Evolutionary conservation across 2,113 vertebrate species (phyloP).

Genomic region (Eulemur rufifrons): DNA sequence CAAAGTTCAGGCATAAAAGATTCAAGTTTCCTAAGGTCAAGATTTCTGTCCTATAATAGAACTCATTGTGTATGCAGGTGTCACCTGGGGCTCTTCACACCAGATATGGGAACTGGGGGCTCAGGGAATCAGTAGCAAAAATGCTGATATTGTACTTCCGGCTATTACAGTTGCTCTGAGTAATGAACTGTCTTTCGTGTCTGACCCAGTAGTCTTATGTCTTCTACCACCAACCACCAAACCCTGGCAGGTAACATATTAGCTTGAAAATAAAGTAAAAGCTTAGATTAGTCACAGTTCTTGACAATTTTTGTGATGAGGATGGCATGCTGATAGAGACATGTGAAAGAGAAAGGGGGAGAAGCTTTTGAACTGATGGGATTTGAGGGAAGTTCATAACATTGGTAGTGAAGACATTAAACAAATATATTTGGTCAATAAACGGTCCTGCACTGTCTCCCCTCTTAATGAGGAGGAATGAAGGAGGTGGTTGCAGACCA

Average conservation of each 20-base stretch:
- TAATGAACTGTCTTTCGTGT: neutral
- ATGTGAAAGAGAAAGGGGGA: neutral
- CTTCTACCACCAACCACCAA: neutral
- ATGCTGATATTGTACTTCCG: neutral
- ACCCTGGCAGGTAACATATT: neutral
- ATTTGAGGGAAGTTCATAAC: neutral
- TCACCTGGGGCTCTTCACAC: neutral
- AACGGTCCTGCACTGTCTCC: neutral
- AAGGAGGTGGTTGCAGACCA: neutral
- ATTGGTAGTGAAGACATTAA: neutral
- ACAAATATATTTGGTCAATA: neutral
- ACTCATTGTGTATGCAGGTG: neutral
- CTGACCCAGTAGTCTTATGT: neutral
- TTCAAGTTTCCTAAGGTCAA: neutral
- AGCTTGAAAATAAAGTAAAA: slow-evolving; percentile 9
- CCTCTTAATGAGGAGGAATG: neutral
- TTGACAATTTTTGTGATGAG: neutral
- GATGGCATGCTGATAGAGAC: neutral
- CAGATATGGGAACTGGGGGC: neutral
- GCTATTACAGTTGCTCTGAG: neutral
- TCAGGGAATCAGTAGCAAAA: neutral
- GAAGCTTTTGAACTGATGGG: neutral
- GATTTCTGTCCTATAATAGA: neutral
- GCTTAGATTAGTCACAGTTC: neutral
- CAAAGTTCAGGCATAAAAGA: neutral